Percentiles rank a stretch among this genome's conserved stretches.
Evolutionary conservation across 2,797 vertebrate genomes (phyloP).

Genomic region (Poecilia velifera): DNA sequence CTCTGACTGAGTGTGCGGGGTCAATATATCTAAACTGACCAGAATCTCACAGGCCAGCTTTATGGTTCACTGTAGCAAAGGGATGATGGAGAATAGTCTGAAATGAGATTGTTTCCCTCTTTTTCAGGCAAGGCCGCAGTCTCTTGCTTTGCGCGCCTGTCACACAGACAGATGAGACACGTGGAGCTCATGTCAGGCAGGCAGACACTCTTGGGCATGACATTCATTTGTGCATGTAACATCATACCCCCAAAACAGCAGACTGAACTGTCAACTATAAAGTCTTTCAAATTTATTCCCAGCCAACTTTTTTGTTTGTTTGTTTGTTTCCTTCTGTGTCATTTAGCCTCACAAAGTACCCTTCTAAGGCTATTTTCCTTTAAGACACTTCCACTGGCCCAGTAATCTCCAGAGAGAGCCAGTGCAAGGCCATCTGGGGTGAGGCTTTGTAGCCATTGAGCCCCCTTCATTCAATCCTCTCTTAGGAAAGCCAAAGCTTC

Average conservation of each 20-base stretch:
- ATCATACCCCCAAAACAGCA: not conserved
- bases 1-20: constrained; percentile 58
- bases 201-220: constrained; percentile 6
- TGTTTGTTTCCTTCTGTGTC: constrained; percentile 1
- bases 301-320: not conserved
- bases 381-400: constrained; percentile 57
- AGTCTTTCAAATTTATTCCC: not conserved
- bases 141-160: constrained; percentile 41
- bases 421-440: constrained; percentile 38
- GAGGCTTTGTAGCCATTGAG: constrained; percentile 43
- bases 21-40: constrained; percentile 72
- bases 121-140: constrained; percentile 30
- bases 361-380: constrained; percentile 32
- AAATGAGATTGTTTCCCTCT: constrained; percentile 55
- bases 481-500: constrained; percentile 59
- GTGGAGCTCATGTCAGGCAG: constrained; percentile 37
- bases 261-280: not conserved
- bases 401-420: constrained; percentile 53
- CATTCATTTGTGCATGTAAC: not conserved
- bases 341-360: constrained; percentile 35
- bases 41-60: constrained; percentile 63
- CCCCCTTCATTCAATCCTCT: constrained; percentile 66
- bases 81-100: constrained; percentile 43
- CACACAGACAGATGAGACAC: constrained; percentile 40
- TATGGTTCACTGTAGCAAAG: constrained; percentile 29